A percentile compares a stretch with the other conserved stretches of the same genome.
phyloP scores from a whole-genome alignment of 2,113 vertebrate genomes.

The Hipposideros armiger region DNA sequence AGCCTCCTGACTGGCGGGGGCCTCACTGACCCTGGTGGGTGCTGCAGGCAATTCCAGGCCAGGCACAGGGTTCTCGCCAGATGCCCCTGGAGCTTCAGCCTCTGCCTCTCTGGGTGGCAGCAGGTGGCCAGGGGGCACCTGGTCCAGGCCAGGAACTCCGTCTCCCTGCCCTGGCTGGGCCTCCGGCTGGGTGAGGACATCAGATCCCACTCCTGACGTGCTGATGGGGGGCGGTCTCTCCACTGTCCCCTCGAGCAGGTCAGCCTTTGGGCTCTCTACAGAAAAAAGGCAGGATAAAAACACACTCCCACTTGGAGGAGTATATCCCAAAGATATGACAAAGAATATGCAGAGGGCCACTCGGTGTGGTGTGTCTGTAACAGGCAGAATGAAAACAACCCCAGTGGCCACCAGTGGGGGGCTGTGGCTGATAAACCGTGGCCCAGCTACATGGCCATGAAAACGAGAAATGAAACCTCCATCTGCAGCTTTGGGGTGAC shows the following conservation, averaged over 20 bases:
- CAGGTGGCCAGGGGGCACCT: neutral
- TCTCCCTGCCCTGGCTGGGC: neutral
- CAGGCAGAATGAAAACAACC: neutral
- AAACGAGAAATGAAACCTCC: too few relatives aligned
- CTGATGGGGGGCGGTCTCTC: neutral
- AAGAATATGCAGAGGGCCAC: neutral
- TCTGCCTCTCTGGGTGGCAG: neutral
- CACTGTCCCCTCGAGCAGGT: neutral
- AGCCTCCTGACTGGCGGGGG: neutral
- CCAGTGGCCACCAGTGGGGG: neutral
- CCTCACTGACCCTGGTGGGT: neutral
- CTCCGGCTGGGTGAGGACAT: neutral
- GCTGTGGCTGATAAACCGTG: neutral
- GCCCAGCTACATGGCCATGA: neutral
- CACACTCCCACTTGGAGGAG: neutral
- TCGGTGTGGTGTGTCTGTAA: neutral
- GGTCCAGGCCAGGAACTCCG: neutral
- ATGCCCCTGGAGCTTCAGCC: neutral
- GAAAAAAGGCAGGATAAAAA: constrained; percentile 5
- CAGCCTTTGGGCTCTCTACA: constrained; percentile 46
- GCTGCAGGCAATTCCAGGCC: constrained; percentile 4
- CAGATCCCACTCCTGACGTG: neutral
- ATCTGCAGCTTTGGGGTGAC: rapidly evolving
- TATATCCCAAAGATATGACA: neutral
- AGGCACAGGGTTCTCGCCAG: neutral